Percentiles rank a stretch among this genome's conserved stretches.
Evolutionary conservation across 2,797 vertebrate species (phyloP).

Genomic region (Anabacerthia variegaticeps): DNA sequence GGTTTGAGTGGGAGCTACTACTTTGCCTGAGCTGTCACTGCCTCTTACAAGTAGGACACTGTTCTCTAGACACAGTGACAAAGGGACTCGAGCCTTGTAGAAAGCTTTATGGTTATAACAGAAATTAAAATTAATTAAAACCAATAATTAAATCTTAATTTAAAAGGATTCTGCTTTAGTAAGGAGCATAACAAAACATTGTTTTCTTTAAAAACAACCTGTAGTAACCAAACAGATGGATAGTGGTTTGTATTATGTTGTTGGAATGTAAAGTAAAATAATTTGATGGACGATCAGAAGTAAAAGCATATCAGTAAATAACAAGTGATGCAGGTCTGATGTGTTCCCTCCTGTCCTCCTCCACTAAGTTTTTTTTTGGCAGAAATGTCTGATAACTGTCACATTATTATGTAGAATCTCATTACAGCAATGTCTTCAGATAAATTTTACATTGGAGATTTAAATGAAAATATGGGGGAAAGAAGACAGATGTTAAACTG

Average conservation of each 20-base stretch:
- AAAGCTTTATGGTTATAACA: not conserved
- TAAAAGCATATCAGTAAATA: not conserved
- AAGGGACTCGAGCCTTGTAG: not conserved
- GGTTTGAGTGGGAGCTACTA: not conserved
- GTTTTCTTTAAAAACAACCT: not conserved
- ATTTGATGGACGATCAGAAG: not conserved
- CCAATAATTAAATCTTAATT: not conserved
- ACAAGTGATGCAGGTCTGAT: not conserved
- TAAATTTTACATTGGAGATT: not conserved
- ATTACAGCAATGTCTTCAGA: not conserved
- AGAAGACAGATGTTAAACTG: not conserved
- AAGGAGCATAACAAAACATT: not conserved
- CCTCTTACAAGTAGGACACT: not conserved
- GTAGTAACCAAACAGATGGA: not conserved
- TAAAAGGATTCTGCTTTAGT: not conserved
- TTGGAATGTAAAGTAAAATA: not conserved
- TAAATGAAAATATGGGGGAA: not conserved
- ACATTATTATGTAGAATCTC: not conserved
- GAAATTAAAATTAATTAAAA: not conserved
- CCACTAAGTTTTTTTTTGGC: not conserved
- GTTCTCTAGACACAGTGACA: not conserved
- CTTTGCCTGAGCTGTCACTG: not conserved
- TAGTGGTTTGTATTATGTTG: not conserved
- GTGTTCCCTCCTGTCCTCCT: not conserved
- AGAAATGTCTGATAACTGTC: not conserved